phyloP scores from a whole-genome alignment of 2,113 vertebrate genomes.

The Anser cygnoides region DNA sequence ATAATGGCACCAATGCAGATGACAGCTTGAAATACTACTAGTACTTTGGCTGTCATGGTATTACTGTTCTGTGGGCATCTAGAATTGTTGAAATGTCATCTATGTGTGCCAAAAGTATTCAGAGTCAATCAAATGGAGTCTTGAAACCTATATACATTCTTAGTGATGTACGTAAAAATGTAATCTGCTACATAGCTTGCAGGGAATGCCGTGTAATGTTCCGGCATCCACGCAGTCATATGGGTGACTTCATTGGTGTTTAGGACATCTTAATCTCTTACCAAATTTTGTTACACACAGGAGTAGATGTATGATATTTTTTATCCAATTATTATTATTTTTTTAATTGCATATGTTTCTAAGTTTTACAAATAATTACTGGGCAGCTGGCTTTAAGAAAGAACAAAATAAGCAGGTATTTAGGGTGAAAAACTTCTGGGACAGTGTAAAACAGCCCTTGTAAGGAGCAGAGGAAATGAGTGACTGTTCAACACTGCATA shows the following conservation, averaged over 20 bases:
- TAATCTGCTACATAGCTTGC: neutral
- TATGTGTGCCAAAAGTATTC: neutral
- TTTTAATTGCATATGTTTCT: neutral
- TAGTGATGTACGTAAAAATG: neutral
- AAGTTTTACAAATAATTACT: neutral
- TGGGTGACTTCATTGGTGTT: neutral
- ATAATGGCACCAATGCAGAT: neutral
- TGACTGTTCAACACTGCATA: neutral
- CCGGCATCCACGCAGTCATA: neutral
- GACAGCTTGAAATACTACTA: neutral
- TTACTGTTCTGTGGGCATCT: neutral
- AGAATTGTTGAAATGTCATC: neutral
- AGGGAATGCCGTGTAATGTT: neutral
- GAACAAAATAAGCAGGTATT: neutral
- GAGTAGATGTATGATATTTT: neutral
- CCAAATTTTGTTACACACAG: neutral
- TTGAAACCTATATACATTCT: neutral
- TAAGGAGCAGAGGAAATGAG: neutral
- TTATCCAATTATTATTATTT: neutral
- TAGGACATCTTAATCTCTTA: neutral
- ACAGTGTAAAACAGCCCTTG: neutral
- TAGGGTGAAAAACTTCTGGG: neutral
- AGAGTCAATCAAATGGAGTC: neutral
- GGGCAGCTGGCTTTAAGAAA: neutral
- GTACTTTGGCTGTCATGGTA: neutral